A percentile compares a stretch with the other conserved stretches of the same genome.
Evolutionary conservation across 2,797 vertebrate genomes (phyloP).

Genomic region (Acanthurus lineatus): DNA sequence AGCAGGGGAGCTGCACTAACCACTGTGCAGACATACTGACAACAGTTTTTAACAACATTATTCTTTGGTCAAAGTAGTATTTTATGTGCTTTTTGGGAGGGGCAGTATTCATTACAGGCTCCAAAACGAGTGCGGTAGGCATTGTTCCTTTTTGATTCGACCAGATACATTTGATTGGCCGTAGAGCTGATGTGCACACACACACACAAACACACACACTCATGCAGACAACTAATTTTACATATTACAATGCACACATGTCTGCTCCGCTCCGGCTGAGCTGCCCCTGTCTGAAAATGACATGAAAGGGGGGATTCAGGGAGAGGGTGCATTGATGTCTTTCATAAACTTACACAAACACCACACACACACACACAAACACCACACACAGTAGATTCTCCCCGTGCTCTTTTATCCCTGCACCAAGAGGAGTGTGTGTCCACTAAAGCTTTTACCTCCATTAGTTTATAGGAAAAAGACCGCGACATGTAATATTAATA

Average conservation of each 20-base stretch:
- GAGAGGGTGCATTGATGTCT: slow-evolving; percentile 39
- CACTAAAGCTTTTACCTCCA: background rate
- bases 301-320: slow-evolving; percentile 45
- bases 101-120: no score
- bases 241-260: background rate
- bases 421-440: slow-evolving; percentile 2
- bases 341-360: slow-evolving; percentile 21
- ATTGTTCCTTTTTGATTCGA: background rate
- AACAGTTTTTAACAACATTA: no score
- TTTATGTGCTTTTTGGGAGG: no score
- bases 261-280: slow-evolving; percentile 18
- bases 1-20: no score
- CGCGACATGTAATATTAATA: slow-evolving; percentile 21
- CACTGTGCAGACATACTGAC: no score
- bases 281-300: slow-evolving; percentile 33
- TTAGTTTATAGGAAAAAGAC: background rate
- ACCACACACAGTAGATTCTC: background rate
- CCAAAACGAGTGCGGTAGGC: no score
- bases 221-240: no score
- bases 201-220: slow-evolving; percentile 8
- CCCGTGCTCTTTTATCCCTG: slow-evolving; percentile 7
- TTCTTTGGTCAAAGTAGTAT: no score
- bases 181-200: slow-evolving; percentile 4
- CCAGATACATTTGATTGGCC: slow-evolving; percentile 5
- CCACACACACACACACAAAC: slow-evolving; percentile 24